These are phyloP conservation scores for Hydrochoerus hydrochaeris DNA, from an alignment of 2,113 vertebrate genomes.

Conservation along the genomic window DNA sequence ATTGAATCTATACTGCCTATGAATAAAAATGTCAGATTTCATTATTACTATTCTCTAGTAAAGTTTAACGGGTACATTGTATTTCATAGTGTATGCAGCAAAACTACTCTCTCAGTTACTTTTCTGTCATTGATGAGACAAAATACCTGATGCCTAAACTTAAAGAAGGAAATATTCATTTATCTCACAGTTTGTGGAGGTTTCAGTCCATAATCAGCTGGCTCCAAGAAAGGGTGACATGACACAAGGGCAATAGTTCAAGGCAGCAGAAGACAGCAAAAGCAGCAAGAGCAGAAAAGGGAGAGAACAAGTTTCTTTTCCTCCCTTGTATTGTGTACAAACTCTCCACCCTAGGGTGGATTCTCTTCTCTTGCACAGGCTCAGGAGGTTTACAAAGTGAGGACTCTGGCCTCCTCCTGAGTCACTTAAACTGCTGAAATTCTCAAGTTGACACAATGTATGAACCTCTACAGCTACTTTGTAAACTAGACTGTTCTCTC, in stretches of 20 bases:
- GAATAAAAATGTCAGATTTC: slow-evolving; percentile 69
- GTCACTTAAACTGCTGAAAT: no score
- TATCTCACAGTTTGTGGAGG: neutral
- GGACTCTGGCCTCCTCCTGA: no score
- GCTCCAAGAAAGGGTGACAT: neutral
- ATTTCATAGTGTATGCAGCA: neutral
- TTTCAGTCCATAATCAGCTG: neutral
- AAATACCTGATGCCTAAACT: neutral
- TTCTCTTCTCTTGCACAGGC: no score
- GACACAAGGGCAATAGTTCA: neutral
- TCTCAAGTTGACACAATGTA: no score
- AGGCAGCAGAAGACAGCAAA: neutral
- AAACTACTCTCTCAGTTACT: neutral
- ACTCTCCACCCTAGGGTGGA: no score
- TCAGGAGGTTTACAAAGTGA: no score
- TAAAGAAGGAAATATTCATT: neutral
- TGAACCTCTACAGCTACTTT: neutral
- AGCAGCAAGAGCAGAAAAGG: neutral
- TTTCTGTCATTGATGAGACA: neutral
- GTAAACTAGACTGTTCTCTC: neutral
- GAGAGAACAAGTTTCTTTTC: neutral
- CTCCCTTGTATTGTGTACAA: no score
- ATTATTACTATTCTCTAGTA: slow-evolving; percentile 24
- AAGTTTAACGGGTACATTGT: neutral
- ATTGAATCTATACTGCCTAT: slow-evolving; percentile 48